Conservation (phyloP, 2,113 vertebrate genomes). For the Alaudala cheleensis region DNA sequence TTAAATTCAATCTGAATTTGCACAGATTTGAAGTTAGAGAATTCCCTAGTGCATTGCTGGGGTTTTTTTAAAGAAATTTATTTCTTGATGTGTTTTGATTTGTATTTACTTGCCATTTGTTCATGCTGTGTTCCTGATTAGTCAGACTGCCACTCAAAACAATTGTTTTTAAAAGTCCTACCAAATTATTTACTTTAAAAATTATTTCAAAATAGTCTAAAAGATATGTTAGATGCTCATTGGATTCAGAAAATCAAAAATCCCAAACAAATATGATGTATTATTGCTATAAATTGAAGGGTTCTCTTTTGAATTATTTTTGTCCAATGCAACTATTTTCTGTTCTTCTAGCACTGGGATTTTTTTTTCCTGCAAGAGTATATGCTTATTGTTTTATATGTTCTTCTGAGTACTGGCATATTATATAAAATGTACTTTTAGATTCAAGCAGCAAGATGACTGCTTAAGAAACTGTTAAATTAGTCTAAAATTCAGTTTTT, state of each 20-base stretch:
- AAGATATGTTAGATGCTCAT: background rate
- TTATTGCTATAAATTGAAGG: background rate
- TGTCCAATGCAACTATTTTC: background rate
- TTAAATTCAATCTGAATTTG: slow-evolving; percentile 62
- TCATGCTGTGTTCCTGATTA: slow-evolving; percentile 47
- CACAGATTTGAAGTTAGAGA: slow-evolving; percentile 45
- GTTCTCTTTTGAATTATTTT: background rate
- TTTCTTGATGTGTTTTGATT: slow-evolving; percentile 66
- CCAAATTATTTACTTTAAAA: background rate
- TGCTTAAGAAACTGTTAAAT: background rate
- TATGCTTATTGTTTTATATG: background rate
- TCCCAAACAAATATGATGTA: background rate
- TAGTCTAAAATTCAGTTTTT: background rate
- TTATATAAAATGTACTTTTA: background rate
- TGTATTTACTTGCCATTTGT: slow-evolving; percentile 58
- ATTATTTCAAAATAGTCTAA: background rate
- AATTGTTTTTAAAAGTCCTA: slow-evolving; percentile 1
- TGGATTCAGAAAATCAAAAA: background rate
- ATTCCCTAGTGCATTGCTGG: slow-evolving; percentile 27
- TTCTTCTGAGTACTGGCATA: background rate
- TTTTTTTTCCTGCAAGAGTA: background rate
- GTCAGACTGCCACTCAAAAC: slow-evolving; percentile 46
- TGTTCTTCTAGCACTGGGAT: background rate
- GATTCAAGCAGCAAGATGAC: background rate
- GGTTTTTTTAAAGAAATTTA: background rate